Conservation (phyloP, 2,113 vertebrate species). For the Peromyscus polionotus region DNA sequence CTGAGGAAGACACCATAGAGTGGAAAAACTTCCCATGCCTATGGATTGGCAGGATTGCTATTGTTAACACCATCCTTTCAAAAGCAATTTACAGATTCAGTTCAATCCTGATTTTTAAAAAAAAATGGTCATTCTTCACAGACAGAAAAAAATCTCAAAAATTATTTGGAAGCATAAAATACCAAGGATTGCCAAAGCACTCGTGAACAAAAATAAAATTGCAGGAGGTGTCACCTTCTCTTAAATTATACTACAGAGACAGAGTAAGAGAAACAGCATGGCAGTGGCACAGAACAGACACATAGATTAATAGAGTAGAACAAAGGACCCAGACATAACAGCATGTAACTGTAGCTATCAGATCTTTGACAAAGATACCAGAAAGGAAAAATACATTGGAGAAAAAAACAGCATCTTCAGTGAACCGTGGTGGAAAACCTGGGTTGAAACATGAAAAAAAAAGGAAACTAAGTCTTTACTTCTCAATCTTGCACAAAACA, state of each 20-base stretch:
- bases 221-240: not conserved
- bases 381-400: not conserved
- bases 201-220: not conserved
- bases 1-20: not conserved
- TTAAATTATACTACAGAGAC: not conserved
- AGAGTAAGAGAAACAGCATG: not conserved
- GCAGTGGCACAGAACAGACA: not conserved
- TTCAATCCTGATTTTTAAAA: not conserved
- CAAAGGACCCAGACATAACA: not conserved
- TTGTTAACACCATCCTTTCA: not conserved
- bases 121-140: not conserved
- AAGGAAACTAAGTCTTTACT: not conserved
- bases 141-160: not conserved
- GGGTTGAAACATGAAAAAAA: not conserved
- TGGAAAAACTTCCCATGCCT: not conserved
- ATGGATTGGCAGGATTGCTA: not conserved
- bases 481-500: not conserved
- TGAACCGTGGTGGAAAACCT: not conserved
- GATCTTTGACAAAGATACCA: not conserved
- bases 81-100: not conserved
- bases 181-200: not conserved
- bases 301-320: not conserved
- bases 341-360: not conserved
- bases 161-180: not conserved
- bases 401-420: not conserved